Evolutionary conservation across 2,888 invertebrate species (phyloP), one percentile per base, ranked within the genome.

Genomic region (Ophion slaviceki): DNA sequence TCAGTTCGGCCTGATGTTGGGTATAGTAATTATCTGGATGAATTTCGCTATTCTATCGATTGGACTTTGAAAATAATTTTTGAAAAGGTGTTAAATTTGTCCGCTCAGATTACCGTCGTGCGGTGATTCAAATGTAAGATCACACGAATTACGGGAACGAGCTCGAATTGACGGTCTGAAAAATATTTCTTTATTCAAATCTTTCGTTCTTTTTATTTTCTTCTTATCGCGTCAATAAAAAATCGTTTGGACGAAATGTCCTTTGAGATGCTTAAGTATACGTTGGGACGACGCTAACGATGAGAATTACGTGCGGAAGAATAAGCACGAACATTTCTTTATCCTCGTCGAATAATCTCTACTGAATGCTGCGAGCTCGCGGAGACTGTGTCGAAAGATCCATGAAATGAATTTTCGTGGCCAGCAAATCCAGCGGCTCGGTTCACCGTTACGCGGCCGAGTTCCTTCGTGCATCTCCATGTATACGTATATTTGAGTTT

Each of bases 371-470:
- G 20, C 24, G 61, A 78, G 68, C 80, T 47, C 14, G 64, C 45
- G 75, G 68, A 47, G 47, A 81, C 47, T 57, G 80, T 80, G 72
- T 83, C 83, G 83, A 80, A 84, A 86, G 67, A 86, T 62, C 74
- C 86, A 76, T 86, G 86, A 87, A 89, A 88, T 87, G 89, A 86
- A 88, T 88, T 88, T 88, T 88, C 87, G 86, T 88, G 87, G 86
- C 76, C 80, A n/a, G 57, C 77, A 62, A 72, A 80, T 80, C 83
- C 83, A 59, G 74, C 86, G 86, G 82, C 86, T 79, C 77, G 83
- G 85, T 90, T 90, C 88, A 90, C 90, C 90, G 90, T 90, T 90
- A 90, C 67, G 57, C 89, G 90, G 89, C 90, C 90, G 90, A 90
- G 89, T 90, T 90, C 88, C 80, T 87, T 85, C 61, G 59, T 68